Base-by-base conservation (phyloP, 2,113 vertebrate species). In the Ammodytes dubius region DNA sequence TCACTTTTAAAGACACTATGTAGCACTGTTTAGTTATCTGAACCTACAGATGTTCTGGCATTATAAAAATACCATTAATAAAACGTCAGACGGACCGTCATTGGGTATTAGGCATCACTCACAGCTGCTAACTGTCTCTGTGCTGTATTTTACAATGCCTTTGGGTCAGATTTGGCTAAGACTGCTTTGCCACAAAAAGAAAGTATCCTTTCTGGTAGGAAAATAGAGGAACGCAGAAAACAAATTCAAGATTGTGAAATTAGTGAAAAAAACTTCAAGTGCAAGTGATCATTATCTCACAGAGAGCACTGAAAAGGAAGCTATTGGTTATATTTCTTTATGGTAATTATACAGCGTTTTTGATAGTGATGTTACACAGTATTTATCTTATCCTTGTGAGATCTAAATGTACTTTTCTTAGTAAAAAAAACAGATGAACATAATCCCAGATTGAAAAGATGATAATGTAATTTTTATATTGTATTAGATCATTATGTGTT, bases 291-390 rank as follows among this genome's bases (percentile, higher is more conserved):
- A 37, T n/a, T 19, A 39, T 35, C 4, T 40, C 27, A 27, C 12
- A 58, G 17, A 50, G 40, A 70, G 15, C 0, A 8, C 15, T 35
- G 12, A 56, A 60, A 5, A 56, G 17, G 15, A 63, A 11, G 35
- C n/a, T 42, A 10, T 27, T 7, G 3, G 6, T 58, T 35, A 39
- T 37, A 15, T 42, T 45, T 67, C 7, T 68, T 58, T 52, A 14
- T 27, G 3, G 27, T 59, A 60, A 69, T 59, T 53, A 39, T 46
- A 49, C 10, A 8, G 3, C 46, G 57, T 49, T 76, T 27, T 45
- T 52, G 39, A 59, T 27, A 77, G 57, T 37, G 40, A 15, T 46
- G 17, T 59, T n/a, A 52, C 74, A 65, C 12, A 13, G 17, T 50
- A 19, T 7, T 42, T n/a, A n/a, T 1, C 5, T 43, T 27, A 72